phyloP scores from a whole-genome alignment of 2,888 invertebrate species.

The Drosophila gaucha region DNA sequence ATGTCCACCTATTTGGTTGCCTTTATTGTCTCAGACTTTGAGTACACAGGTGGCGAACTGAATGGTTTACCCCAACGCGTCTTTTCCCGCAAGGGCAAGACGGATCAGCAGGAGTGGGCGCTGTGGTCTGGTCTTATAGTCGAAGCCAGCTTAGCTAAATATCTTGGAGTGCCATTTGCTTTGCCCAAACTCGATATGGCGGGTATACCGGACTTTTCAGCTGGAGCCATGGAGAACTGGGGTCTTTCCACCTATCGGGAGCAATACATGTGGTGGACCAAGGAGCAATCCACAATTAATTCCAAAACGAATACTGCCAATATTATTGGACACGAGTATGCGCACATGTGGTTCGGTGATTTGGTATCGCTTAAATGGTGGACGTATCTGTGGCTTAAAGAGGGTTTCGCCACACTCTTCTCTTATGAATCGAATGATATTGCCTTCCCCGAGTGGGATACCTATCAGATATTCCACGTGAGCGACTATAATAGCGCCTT shows the following conservation, averaged over 20 bases:
- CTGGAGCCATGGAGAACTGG: slow-evolving; percentile 98
- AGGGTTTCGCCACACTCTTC: slow-evolving; percentile 87
- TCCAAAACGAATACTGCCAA: slow-evolving; percentile 85
- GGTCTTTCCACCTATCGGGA: slow-evolving; percentile 89
- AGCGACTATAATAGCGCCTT: slow-evolving; percentile 86
- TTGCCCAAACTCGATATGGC: slow-evolving; percentile 94
- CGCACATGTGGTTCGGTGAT: slow-evolving; percentile 93
- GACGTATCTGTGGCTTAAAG: slow-evolving; percentile 90
- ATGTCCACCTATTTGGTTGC: slow-evolving; percentile 94
- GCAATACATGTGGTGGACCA: slow-evolving; percentile 79
- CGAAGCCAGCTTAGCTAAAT: slow-evolving; percentile 89
- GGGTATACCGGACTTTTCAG: slow-evolving; percentile 93
- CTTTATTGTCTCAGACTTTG: slow-evolving; percentile 89
- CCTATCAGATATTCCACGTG: slow-evolving; percentile 89
- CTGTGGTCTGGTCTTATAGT: slow-evolving; percentile 90
- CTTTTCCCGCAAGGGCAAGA: slow-evolving; percentile 77
- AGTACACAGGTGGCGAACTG: slow-evolving; percentile 64
- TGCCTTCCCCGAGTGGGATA: slow-evolving; percentile 87
- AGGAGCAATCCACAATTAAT: slow-evolving; percentile 67
- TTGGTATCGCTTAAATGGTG: slow-evolving; percentile 89
- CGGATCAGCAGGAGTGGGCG: slow-evolving; percentile 88
- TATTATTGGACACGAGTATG: slow-evolving; percentile 87
- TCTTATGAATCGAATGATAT: slow-evolving; percentile 77
- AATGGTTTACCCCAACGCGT: slow-evolving; percentile 76
- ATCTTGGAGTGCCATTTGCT: slow-evolving; percentile 90